Evolutionary conservation across 1,140 invertebrate species (phyloP), one percentile per base, ranked within the genome.

Genomic region (Leptonema lineaticorne): DNA sequence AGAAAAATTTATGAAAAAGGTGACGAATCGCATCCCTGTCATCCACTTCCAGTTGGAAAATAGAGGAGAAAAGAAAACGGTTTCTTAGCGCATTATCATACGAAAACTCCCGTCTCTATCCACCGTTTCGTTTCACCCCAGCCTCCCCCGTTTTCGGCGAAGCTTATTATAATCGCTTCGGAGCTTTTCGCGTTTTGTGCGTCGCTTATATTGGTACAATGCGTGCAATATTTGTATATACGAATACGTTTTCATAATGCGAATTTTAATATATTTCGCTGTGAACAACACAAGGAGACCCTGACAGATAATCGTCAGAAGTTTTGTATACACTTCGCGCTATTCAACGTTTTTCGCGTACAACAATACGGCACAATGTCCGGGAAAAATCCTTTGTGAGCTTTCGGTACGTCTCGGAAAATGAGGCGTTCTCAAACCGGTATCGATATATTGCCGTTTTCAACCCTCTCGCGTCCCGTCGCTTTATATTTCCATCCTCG

Each of bases 81-180:
- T 28, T 58, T 58, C 56, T 27, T 28, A 16, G 22, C 24, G 56
- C 27, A 58, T 58, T 58, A 58, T 58, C n/a, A 58, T 58, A 58
- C 22, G 4, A n/a, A n/a, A n/a, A n/a, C n/a, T n/a, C n/a, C n/a
- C n/a, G n/a, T n/a, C n/a, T n/a, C n/a, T n/a, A n/a, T n/a, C n/a
- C n/a, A n/a, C n/a, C n/a, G n/a, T n/a, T n/a, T n/a, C n/a, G n/a
- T n/a, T n/a, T n/a, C n/a, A n/a, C n/a, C n/a, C n/a, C n/a, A n/a
- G n/a, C 5, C 22, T 27, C 24, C 56, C 56, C 56, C 26, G 1
- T 53, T 53, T 53, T 20, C 48, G 37, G 11, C 37, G 37, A 29
- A 58, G 56, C 56, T 58, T 58, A 58, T 58, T 58, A 58, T 58
- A 58, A 58, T 29, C 56, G 27, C 29, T 16, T 27, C 56, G 56